phyloP scores from a whole-genome alignment of 1,140 invertebrate genomes.

The Musca vetustissima region DNA sequence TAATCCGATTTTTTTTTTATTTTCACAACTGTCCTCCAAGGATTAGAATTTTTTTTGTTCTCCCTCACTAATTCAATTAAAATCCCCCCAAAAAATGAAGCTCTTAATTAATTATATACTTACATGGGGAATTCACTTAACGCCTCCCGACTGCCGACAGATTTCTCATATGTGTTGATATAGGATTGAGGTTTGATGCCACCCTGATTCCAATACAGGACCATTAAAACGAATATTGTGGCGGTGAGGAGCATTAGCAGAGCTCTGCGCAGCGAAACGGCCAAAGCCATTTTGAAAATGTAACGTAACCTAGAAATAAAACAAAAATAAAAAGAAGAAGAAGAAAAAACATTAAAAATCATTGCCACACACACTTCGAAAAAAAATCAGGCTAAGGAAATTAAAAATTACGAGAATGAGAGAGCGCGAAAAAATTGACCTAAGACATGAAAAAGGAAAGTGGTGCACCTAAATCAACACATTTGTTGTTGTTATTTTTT shows the following conservation, averaged over 20 bases:
- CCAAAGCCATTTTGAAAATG: constrained; percentile 53
- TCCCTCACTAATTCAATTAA: no score
- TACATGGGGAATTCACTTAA: constrained; percentile 37
- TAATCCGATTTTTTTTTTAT: no score
- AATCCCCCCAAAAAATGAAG: not conserved
- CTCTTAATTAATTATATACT: constrained; percentile 24
- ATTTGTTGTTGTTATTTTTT: not conserved
- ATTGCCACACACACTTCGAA: not conserved
- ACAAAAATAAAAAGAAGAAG: not conserved
- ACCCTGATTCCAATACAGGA: constrained; percentile 54
- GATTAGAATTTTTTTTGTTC: no score
- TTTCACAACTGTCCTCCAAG: no score
- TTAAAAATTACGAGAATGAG: not conserved
- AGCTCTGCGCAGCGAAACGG: constrained; percentile 49
- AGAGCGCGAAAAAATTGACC: not conserved
- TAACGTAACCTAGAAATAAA: constrained; percentile 47
- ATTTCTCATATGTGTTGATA: constrained; percentile 37
- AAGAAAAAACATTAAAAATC: not conserved
- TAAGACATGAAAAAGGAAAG: not conserved
- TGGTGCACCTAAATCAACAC: not conserved
- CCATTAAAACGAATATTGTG: constrained; percentile 48
- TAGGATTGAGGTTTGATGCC: constrained; percentile 45
- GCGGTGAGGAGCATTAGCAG: constrained; percentile 45
- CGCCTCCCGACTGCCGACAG: constrained; percentile 31
- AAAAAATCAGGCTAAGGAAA: not conserved